These are phyloP conservation scores for Peromyscus melanophrys DNA, from an alignment of 2,797 vertebrate species.

Conservation along the genomic window DNA sequence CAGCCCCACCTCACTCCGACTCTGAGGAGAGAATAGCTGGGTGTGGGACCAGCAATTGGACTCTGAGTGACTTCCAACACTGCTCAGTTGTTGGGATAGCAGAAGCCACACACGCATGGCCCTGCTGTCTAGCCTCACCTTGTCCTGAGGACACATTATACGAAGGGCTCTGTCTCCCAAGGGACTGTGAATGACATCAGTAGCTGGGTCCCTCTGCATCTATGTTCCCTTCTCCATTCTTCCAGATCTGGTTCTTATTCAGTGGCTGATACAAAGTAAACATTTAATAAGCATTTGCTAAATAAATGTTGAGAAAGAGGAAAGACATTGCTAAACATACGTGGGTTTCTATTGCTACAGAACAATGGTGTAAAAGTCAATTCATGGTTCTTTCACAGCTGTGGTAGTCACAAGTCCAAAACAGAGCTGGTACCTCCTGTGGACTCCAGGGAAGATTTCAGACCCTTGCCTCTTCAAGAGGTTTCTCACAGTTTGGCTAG, in stretches of 20 bases:
- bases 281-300: neutral
- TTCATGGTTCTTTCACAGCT: neutral
- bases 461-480: no score
- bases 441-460: rapidly evolving
- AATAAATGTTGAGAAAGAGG: neutral
- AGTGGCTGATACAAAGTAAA: neutral
- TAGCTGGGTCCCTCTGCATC: rapidly evolving
- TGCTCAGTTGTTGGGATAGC: rapidly evolving
- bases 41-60: neutral
- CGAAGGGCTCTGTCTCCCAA: rapidly evolving
- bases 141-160: rapidly evolving
- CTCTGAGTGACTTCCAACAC: neutral
- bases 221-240: rapidly evolving
- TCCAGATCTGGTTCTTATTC: neutral
- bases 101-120: rapidly evolving
- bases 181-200: neutral
- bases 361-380: neutral
- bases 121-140: rapidly evolving
- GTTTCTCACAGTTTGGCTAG: rapidly evolving
- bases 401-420: neutral
- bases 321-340: neutral
- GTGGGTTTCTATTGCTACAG: rapidly evolving
- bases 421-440: neutral
- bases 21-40: neutral
- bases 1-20: neutral